phyloP scores from a whole-genome alignment of 2,113 vertebrate species.

The Indri indri region DNA sequence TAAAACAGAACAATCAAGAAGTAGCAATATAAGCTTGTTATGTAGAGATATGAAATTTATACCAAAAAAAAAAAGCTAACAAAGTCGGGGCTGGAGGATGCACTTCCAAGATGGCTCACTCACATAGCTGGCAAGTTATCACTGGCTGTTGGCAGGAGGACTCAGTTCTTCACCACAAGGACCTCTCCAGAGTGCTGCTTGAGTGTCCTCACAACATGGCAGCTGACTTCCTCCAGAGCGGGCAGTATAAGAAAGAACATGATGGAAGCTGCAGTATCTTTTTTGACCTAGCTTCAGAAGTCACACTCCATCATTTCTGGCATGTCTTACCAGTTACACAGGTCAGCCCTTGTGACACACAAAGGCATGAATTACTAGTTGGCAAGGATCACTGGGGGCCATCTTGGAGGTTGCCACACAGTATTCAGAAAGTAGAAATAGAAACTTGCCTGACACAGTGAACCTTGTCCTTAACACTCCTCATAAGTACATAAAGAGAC shows the following conservation, averaged over 20 bases:
- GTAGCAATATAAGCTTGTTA: not conserved
- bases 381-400: not conserved
- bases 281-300: not conserved
- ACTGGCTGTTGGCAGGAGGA: not conserved
- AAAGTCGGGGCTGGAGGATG: not conserved
- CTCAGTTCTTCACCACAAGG: not conserved
- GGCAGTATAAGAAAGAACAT: not conserved
- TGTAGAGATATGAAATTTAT: not conserved
- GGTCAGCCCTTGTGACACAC: not conserved
- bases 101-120: not conserved
- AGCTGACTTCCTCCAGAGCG: not conserved
- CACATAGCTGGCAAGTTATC: not conserved
- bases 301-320: not conserved
- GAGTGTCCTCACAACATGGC: not conserved
- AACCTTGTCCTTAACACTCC: not conserved
- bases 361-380: not conserved
- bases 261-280: not conserved
- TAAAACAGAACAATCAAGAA: conserved; percentile 10
- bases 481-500: not conserved
- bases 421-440: not conserved
- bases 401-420: not conserved
- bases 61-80: not conserved
- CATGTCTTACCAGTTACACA: not conserved
- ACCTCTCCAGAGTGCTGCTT: not conserved
- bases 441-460: not conserved